A percentile compares a stretch with the other conserved stretches of the same genome.
Evolutionary conservation across 2,888 invertebrate genomes (phyloP).

Genomic region (Nemapogon koenigi): DNA sequence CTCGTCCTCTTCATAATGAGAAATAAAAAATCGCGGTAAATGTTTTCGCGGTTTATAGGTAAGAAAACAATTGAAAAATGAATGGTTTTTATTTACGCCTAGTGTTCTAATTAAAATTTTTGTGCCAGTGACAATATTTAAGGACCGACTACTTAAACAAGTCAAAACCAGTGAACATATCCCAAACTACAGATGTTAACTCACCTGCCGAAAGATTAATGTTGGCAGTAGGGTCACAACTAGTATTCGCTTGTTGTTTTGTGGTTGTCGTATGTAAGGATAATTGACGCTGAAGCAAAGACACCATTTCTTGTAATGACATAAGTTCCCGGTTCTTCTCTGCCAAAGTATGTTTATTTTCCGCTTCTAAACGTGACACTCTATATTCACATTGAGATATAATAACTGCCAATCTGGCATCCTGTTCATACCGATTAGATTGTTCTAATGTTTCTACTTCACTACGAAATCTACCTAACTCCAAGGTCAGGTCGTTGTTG

Average conservation of each 20-base stretch:
- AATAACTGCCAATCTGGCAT: constrained; percentile 63
- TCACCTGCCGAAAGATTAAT: constrained; percentile 92
- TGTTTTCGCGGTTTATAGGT: no score
- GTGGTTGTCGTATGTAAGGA: constrained; percentile 74
- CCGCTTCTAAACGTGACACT: constrained; percentile 74
- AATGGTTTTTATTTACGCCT: no score
- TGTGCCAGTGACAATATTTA: no score
- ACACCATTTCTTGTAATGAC: constrained; percentile 72
- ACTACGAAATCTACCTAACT: constrained; percentile 60
- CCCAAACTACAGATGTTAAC: constrained; percentile 19
- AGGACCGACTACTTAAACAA: no score
- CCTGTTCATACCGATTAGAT: constrained; percentile 54
- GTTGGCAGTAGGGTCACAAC: constrained; percentile 80
- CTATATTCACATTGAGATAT: constrained; percentile 76
- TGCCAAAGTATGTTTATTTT: constrained; percentile 68
- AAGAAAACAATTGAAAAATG: no score
- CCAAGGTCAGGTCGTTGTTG: constrained; percentile 67
- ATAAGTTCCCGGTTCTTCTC: constrained; percentile 73
- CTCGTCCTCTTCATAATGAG: no score
- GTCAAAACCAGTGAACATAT: no score
- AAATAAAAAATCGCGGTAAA: no score
- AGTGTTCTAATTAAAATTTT: no score
- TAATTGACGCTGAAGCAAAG: constrained; percentile 73
- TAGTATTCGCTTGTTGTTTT: constrained; percentile 68
- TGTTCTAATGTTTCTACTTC: constrained; percentile 58